Evolutionary conservation across 2,113 vertebrate genomes (phyloP), one percentile per base, ranked within the genome.

Genomic region (Odontophorus gujanensis): DNA sequence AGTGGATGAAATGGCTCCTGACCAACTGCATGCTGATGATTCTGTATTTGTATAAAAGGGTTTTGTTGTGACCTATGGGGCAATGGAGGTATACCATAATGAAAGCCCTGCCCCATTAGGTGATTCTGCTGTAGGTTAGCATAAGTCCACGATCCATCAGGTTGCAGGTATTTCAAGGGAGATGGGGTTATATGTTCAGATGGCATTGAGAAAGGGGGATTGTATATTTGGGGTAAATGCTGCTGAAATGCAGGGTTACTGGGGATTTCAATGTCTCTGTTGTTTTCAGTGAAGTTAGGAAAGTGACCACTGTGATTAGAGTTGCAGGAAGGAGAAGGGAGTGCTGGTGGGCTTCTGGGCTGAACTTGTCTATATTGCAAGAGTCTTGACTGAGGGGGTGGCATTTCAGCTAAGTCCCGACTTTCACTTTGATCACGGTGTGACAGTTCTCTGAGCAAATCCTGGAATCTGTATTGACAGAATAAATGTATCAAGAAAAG

Each of bases 311-410:
- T 90, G 96, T 98, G 96, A 74, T 98, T 98, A 84, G 98, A 97
- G 86, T 97, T 98, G 94, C 98, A 98, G 53, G 98, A 98, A 96
- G 97, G 98, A 97, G 95, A 98, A 85, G 92, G 98, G 97, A 95
- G 98, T 97, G 97, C 98, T 98, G 98, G 92, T 98, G 98, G 98
- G 97, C 97, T 97, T 62, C 98, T 98, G 97, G 97, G 96, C 95
- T 99, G 98, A 30, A 98, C 98, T 97, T 99, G 99, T 96, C 99
- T 98, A 94, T 99, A 99, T 90, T 99, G 99, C 95, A 99, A 98
- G 95, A 99, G 98, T 83, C 99, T 99, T 28, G 99, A 99, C 84
- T 99, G 99, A 36, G 99, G 99, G 47, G 99, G 99, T 15, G 99
- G 99, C 98, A 99, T 99, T 77, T 99, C 99, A 16, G 98, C 76